Evolutionary conservation across 2,797 vertebrate species (phyloP), one percentile per base, ranked within the genome.

Genomic region (Ceyx erithaca): DNA sequence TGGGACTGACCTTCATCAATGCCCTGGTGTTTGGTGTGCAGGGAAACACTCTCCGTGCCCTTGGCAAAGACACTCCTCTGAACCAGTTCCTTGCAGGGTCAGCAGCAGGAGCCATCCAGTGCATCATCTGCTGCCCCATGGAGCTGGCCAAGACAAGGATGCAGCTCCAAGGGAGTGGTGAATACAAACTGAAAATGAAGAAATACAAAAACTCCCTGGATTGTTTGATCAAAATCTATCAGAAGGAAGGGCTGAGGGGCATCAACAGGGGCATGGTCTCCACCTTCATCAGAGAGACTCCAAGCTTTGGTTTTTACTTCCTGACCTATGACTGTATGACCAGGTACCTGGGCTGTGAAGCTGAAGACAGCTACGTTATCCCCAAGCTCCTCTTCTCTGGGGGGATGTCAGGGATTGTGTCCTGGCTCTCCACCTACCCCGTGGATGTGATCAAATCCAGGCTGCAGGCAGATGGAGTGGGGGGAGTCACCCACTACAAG

Each of bases 1-100:
- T 99, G 99, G 99, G 99, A 81, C 98, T 99, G 13, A 99, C 99
- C 3, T 99, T 99, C 97, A 99, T 99, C 97, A 99, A 99, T 0
- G 99, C 99, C 1, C 98, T 99, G 59, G 99, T 99, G 81, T 99
- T 99, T 2, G 99, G 99, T 1, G 99, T 99, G 19, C 99, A 99
- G 94, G 99, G 99, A 18, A 99, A 99, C 94, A 81, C 99, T 6
- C 98, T 99, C 80, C 98, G 99, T 40, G 90, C 96, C 33, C 98
- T 99, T 71, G 98, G 96, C 45, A 92, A 95, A 2, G 99, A 99
- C 97, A 99, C 99, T 2, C 99, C 99, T 14, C 54, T 96, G 35
- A 98, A 99, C 98, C 99, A 99, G 97, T 99, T 99, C 94, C 82
- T 99, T 15, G 99, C 99, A 0, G 99, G 99, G 7, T 98, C 99